Evolutionary conservation across 1,140 invertebrate species (phyloP).

Genomic region (Zaprionus capensis): DNA sequence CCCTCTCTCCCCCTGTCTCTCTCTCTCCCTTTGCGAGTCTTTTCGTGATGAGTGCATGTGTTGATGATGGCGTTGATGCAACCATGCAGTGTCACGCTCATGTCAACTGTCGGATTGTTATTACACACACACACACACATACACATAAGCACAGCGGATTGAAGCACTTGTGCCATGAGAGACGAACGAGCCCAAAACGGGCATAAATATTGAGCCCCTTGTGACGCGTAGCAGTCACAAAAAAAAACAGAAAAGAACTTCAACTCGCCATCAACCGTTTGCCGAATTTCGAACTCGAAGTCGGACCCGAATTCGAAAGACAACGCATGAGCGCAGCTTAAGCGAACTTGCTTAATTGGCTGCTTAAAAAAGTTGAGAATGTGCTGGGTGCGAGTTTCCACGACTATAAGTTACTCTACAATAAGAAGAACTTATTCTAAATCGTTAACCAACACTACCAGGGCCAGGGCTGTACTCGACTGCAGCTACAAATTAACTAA

Average conservation of each 20-base stretch:
- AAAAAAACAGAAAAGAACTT: background rate
- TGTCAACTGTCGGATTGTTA: slow-evolving; percentile 75
- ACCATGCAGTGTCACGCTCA: slow-evolving; percentile 74
- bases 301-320: background rate
- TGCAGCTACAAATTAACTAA: no score
- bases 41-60: slow-evolving; percentile 64
- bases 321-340: background rate
- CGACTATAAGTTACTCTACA: background rate
- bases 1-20: background rate
- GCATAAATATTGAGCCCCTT: slow-evolving; percentile 5
- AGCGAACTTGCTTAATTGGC: slow-evolving; percentile 5
- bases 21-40: no score
- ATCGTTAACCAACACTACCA: background rate
- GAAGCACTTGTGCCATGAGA: background rate
- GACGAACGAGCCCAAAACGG: slow-evolving; percentile 1
- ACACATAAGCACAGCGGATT: background rate
- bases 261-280: background rate
- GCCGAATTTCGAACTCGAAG: background rate
- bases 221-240: background rate
- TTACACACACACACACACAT: slow-evolving; percentile 37
- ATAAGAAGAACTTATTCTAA: background rate
- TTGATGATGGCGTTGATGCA: slow-evolving; percentile 73
- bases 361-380: background rate
- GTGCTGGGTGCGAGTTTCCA: background rate
- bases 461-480: no score